Conservation (phyloP, 1,140 invertebrate species). For the Lordiphosa clarofinis region DNA sequence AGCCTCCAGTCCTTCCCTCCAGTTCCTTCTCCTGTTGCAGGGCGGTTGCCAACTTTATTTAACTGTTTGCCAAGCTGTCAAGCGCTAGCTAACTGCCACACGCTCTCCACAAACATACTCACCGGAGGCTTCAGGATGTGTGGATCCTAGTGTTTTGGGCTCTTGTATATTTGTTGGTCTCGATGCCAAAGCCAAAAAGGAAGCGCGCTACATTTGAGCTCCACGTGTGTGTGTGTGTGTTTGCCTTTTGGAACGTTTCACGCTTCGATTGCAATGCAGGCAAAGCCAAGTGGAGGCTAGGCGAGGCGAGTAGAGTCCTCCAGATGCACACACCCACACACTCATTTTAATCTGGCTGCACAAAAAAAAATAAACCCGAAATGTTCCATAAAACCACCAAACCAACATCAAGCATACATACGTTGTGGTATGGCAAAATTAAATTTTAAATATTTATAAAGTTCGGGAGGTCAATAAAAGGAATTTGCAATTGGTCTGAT, state of each 20-base stretch:
- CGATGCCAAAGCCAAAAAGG: constrained; percentile 59
- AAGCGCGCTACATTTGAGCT: constrained; percentile 71
- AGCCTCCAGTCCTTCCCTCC: too few relatives aligned
- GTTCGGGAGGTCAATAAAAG: constrained; percentile 61
- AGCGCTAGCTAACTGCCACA: constrained; percentile 68
- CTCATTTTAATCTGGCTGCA: constrained; percentile 64
- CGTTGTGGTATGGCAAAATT: constrained; percentile 59
- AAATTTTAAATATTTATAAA: constrained; percentile 78
- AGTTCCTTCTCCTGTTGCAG: too few relatives aligned
- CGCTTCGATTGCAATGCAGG: constrained; percentile 64
- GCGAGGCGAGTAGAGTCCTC: too few relatives aligned
- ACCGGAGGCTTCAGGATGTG: background rate
- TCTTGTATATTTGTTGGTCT: constrained; percentile 15
- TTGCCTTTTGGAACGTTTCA: constrained; percentile 70
- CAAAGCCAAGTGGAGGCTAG: constrained; percentile 15
- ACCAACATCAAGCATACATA: constrained; percentile 35
- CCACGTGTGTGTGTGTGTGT: constrained; percentile 44
- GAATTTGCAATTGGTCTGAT: constrained; percentile 75
- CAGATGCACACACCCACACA: background rate
- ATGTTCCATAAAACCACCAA: constrained; percentile 15
- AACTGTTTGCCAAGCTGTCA: constrained; percentile 76
- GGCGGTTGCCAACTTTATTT: constrained; percentile 65
- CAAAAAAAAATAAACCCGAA: constrained; percentile 28
- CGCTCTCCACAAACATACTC: constrained; percentile 13
- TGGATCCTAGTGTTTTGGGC: constrained; percentile 4